Percentiles rank a stretch among this genome's conserved stretches.
Conservation (phyloP, 2,797 vertebrate genomes). For the Scolopax bukidnonensis region DNA sequence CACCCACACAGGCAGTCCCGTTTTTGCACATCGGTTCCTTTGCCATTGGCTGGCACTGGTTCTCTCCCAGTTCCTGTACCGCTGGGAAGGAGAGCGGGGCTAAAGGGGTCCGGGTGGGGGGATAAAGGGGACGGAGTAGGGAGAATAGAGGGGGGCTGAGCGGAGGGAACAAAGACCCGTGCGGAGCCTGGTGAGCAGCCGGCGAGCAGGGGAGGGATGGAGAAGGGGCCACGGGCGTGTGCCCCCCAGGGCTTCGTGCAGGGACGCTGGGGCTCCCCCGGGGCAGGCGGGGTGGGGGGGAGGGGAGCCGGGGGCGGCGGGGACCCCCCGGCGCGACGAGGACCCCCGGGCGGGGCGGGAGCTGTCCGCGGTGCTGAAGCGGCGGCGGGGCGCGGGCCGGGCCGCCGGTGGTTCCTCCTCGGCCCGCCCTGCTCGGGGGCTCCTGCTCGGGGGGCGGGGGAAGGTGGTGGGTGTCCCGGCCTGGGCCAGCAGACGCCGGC, state of each 20-base stretch:
- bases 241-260: background rate
- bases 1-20: fast-evolving
- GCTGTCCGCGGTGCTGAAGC: constrained; percentile 67
- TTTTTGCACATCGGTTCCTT: fast-evolving
- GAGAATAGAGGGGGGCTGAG: background rate
- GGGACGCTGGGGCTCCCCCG: background rate
- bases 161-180: background rate
- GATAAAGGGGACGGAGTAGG: background rate
- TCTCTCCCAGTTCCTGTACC: background rate
- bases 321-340: no score
- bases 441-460: background rate
- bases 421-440: background rate
- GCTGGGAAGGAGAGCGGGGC: background rate
- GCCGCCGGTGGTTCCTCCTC: background rate
- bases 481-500: fast-evolving
- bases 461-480: background rate
- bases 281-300: background rate
- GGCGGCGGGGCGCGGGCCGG: background rate
- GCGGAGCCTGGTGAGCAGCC: background rate
- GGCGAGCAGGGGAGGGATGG: no score
- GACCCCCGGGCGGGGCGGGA: background rate
- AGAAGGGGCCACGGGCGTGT: background rate
- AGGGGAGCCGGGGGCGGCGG: background rate
- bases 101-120: background rate
- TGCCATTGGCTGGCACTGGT: fast-evolving